Base-by-base conservation (phyloP, 2,113 vertebrate genomes). In the Plecturocebus donacophilus region DNA sequence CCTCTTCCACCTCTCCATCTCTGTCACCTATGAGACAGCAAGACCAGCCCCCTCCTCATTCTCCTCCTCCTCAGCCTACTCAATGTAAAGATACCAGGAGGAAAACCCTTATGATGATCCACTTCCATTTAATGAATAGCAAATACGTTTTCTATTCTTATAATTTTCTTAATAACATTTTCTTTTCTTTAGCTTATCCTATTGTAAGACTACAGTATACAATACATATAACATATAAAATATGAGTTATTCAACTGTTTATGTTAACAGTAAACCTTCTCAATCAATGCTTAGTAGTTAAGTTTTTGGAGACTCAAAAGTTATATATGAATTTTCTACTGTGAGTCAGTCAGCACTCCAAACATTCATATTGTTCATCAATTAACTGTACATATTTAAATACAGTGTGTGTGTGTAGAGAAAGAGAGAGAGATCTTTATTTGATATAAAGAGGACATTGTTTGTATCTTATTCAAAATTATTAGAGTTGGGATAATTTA, bases 1-100 rank as follows among this genome's bases (percentile, higher is more conserved):
- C 16, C 10, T 73, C 21, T 21, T 40, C 38, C 38, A 23, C 21
- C 70, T 73, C 10, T 73, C 70, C 38, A 21, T 16, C 42, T 47
- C 42, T 17, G 27, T 16, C 25, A 47, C 27, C 14, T 4, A 4
- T 32, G 27, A 77, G 42, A 77, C 27, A 47, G 75, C 42, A 47
- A 47, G 45, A 77, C 27, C 14, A 2, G 16, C 25, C 13, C 13
- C 75, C 8, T 32, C 27, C 42, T 47, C 75, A 4, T 47, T 14
- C 42, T 32, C 42, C 27, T 32, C 27, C 27, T 45, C 42, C 42
- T 77, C 42, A 77, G 75, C 27, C 42, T 47, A 32, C 8, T 77
- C 42, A 19, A 5, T 2, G 3, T 47, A 42, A 47, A 47, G 27
- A 47, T 0, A 16, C 4, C 2, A 5, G 1, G 75, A 77, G 30